These are phyloP conservation scores for Gymnothorax reevesii DNA, from an alignment of 2,797 vertebrate genomes.

Conservation along the genomic window DNA sequence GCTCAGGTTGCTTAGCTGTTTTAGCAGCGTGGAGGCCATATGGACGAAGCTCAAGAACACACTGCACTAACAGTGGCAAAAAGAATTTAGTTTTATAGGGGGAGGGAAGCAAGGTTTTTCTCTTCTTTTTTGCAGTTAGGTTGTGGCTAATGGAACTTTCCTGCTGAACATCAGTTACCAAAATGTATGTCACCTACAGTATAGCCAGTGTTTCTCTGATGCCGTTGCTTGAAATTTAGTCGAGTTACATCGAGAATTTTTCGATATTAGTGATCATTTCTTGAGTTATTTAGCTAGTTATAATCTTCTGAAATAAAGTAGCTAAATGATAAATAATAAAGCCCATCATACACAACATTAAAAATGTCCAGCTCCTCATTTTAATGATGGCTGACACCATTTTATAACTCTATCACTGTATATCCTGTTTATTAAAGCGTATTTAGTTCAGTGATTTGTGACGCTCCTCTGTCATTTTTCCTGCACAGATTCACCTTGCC, in stretches of 20 bases:
- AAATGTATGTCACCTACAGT: not conserved
- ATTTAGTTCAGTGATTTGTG: not conserved
- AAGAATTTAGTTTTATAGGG: constrained; percentile 54
- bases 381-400: not conserved
- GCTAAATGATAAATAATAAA: not conserved
- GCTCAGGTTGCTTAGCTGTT: constrained; percentile 64
- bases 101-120: constrained; percentile 41
- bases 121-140: constrained; percentile 51
- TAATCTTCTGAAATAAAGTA: not conserved
- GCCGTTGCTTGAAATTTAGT: not conserved
- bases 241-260: not conserved
- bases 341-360: not conserved
- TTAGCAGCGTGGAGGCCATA: constrained; percentile 66
- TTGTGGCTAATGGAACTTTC: constrained; percentile 17
- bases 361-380: not conserved
- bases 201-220: not conserved
- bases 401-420: not conserved
- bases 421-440: not conserved
- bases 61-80: constrained; percentile 58
- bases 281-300: not conserved
- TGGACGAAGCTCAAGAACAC: constrained; percentile 59
- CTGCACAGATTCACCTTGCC: not conserved
- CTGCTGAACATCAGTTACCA: not conserved
- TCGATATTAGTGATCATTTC: not conserved
- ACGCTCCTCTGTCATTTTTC: not conserved